Evolutionary conservation across 2,113 vertebrate species (phyloP), one percentile per base, ranked within the genome.

Genomic region (Platysternon megacephalum): DNA sequence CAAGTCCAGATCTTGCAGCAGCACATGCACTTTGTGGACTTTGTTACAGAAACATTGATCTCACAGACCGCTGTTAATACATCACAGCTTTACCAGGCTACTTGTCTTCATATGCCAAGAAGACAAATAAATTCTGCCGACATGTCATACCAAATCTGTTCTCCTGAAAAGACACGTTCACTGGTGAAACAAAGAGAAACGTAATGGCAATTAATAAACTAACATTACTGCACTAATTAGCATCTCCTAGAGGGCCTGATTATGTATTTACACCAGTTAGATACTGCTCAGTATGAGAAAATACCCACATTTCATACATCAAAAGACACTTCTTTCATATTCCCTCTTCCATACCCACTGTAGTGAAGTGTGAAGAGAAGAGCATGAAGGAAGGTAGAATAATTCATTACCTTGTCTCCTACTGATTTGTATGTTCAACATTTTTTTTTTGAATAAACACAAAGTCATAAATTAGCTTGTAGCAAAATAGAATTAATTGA

Each of bases 401-500:
- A 97, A 98, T 98, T 98, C 98, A 98, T 98, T 98, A 97, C 97
- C 94, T 98, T 97, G 97, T 98, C 98, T 98, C 98, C 97, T 94
- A 98, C 98, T 97, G 98, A 96, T 98, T 98, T 97, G 93, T 98
- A 97, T 96, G 96, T 97, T 97, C 98, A 98, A 96, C 95, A 61
- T 85, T 97, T 97, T 98, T 98, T 98, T 97, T 97, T 93, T 35
- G 90, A 98, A 97, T 97, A 98, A 98, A 98, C 97, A 98, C 88
- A 87, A 97, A 98, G 97, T 96, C 97, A 98, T 98, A 98, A 98
- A 98, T 98, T 98, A 98, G 97, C 98, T 98, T 96, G 97, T 98
- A 98, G 98, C 98, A 98, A 98, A 98, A 98, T 92, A 98, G 97
- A 98, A 98, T 98, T 98, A 98, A 98, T 98, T 98, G 96, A 98